Evolutionary conservation across 2,888 invertebrate species (phyloP), one percentile per base, ranked within the genome.

Genomic region (Strigamia transsilvanica): DNA sequence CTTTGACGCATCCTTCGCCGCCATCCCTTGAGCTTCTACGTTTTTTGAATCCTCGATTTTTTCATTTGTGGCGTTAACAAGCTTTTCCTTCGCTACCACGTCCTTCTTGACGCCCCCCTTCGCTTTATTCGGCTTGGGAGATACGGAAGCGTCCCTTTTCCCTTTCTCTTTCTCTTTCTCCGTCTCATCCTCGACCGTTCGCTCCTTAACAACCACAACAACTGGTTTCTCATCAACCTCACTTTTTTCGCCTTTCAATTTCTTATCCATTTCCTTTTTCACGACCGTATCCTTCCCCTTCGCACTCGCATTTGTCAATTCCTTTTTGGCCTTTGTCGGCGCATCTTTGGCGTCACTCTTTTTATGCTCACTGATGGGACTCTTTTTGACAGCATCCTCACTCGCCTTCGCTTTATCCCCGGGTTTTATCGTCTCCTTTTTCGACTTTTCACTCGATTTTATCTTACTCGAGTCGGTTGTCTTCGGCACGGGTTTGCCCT

Each of bases 381-480:
- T 78, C 41, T 80, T 80, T 32, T 80, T 80, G n/a, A 56, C 9
- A 18, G 56, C 34, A 38, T 80, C 80, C 32, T 78, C 32, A 42
- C 23, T 42, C 15, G 18, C 51, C 18, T 80, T 46, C 3, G 38
- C 51, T n/a, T 80, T 79, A 9, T 79, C 80, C 18, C 15, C 51
- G 15, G 42, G 41, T 41, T 80, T 80, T 27, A 27, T 15, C 23
- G 12, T 27, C 3, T 81, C 77, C 27, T 81, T 81, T 18, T 73
- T 66, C 18, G 42, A 66, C 41, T 81, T 81, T 32, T 81, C 81
- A 73, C 66, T 66, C 38, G 81, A 81, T 81, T 81, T 81, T 12
- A 81, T 81, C 18, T 81, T 81, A 18, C 66, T 34, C 15, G 77
- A 10, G 34, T 81, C 81, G 9, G 81, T 38, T 18, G 81, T 81